phyloP scores from a whole-genome alignment of 2,797 vertebrate genomes.

The Champsocephalus gunnari region DNA sequence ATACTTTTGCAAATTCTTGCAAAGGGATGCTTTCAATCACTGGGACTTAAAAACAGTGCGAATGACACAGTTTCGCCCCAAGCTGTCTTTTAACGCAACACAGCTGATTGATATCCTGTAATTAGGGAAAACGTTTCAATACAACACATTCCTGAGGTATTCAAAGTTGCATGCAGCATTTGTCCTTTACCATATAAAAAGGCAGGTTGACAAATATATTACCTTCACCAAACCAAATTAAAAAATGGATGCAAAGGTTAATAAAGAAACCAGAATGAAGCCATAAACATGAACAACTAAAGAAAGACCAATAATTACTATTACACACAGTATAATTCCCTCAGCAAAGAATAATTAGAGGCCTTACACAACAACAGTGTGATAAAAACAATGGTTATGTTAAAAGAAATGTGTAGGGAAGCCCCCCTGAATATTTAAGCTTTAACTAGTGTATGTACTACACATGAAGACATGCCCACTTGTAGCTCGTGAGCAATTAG shows the following conservation, averaged over 20 bases:
- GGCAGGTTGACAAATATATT: not conserved
- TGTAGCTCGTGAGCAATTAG: slow-evolving; percentile 58
- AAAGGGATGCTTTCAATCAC: not conserved
- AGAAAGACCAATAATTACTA: not conserved
- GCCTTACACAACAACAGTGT: not conserved
- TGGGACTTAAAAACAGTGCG: not conserved
- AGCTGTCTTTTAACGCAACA: not conserved
- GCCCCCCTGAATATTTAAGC: not conserved
- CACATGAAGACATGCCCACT: slow-evolving; percentile 46
- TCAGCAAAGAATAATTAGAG: not conserved
- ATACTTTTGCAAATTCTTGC: not conserved
- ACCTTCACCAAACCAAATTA: not conserved
- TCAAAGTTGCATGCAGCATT: too few relatives aligned
- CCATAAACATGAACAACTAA: not conserved
- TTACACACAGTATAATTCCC: not conserved
- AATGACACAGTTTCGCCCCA: too few relatives aligned
- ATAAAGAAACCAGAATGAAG: not conserved
- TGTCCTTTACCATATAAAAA: too few relatives aligned
- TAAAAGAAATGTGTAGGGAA: not conserved
- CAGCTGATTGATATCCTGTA: not conserved
- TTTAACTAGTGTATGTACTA: too few relatives aligned
- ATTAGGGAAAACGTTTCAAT: too few relatives aligned
- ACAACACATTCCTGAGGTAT: too few relatives aligned
- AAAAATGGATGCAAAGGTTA: not conserved
- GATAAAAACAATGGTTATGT: not conserved